Evolutionary conservation across 2,888 invertebrate species (phyloP).

Genomic region (Epinotia brunnichana): DNA sequence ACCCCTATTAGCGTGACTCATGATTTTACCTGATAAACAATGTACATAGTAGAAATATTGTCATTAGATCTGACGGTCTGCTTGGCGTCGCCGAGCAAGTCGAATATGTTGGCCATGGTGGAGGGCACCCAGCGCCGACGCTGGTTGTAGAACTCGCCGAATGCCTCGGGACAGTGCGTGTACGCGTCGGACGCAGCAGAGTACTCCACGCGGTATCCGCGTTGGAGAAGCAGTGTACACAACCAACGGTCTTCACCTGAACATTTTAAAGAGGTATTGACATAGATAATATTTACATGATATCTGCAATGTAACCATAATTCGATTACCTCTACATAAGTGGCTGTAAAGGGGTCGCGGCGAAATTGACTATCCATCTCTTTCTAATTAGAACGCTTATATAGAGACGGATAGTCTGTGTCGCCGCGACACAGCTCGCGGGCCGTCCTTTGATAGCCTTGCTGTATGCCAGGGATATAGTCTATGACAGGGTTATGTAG

Average conservation of each 20-base stretch:
- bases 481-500: too few relatives aligned
- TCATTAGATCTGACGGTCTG: conserved; percentile 92
- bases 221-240: conserved; percentile 94
- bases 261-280: not conserved
- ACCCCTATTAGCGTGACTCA: too few relatives aligned
- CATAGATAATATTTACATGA: not conserved
- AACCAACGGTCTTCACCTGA: conserved; percentile 97
- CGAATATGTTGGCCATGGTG: conserved; percentile 97
- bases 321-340: too few relatives aligned
- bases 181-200: conserved; percentile 97
- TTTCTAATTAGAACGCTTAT: too few relatives aligned
- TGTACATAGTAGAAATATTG: conserved; percentile 92
- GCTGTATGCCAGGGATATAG: too few relatives aligned
- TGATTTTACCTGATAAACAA: conserved; percentile 84
- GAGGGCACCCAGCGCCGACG: conserved; percentile 98
- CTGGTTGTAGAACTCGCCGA: conserved; percentile 97
- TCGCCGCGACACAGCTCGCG: too few relatives aligned
- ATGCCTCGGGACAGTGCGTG: conserved; percentile 96
- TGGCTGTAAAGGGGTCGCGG: too few relatives aligned
- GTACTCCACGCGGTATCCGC: conserved; percentile 96
- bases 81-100: conserved; percentile 90
- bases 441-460: too few relatives aligned
- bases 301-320: not conserved
- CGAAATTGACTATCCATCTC: too few relatives aligned
- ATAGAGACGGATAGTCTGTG: too few relatives aligned